Base-by-base conservation (phyloP, 2,888 invertebrate species). In the Epirrhoe tristata region DNA sequence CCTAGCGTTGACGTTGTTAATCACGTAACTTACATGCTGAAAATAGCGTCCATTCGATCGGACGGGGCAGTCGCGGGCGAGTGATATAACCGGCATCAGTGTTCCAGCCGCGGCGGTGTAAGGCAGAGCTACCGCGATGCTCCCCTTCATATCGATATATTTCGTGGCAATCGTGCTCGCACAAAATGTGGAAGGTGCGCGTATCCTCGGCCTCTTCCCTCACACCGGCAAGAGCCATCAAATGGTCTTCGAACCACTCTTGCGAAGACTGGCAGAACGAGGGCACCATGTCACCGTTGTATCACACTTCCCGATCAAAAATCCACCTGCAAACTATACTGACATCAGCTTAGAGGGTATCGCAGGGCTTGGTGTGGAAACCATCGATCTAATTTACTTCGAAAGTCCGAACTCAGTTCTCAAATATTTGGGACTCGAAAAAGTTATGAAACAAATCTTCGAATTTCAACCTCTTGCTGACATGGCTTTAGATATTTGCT, bases 151-250 rank as follows among this genome's bases (percentile, higher is more conserved):
- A 66, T 71, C 77, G 32, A 58, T 81, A 64, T 66, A 77, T 67
- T 71, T 82, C 68, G 77, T 79, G 53, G 77, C 78, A 58, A 63
- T 85, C 58, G 75, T 84, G 70, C 72, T 85, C 58, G 70, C 76
- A 24, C 75, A 81, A 70, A 63, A 86, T 80, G 87, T 74, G 3
- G 70, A 81, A 66, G 70, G 89, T 60, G 93, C 91, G 57, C 93
- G 94, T 53, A 93, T 95, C 59, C 89, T 96, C 53, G 95, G 94
- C 3, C 81, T 95, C 0, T 95, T 96, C 75, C 94, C 94, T 0
- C 94, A 95, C 76, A 90, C 93, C 0, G 95, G 95, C 0, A 94
- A 93, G 67, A 96, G 96, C 74, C 96, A 96, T 75, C 95, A 95
- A 74, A 91, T 94, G 81, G 94, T 95, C 0, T 95, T 95, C 79